These are phyloP conservation scores for Tenualosa thibaudeaui DNA, from an alignment of 2,797 vertebrate genomes.

Conservation along the genomic window DNA sequence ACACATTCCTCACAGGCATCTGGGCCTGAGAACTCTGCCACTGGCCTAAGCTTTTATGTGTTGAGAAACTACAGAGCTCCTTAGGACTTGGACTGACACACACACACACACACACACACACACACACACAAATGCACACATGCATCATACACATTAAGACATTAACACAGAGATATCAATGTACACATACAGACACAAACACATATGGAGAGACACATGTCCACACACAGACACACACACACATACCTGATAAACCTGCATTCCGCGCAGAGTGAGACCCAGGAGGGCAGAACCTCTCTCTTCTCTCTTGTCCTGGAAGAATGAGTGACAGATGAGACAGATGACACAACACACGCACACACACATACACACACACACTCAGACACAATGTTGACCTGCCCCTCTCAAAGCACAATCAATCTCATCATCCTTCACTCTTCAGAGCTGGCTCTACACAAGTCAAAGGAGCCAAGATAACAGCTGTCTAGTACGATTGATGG, in stretches of 20 bases:
- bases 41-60: not conserved
- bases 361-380: not conserved
- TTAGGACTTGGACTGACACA: slow-evolving; percentile 26
- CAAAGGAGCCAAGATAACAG: not conserved
- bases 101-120: slow-evolving; percentile 63
- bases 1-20: slow-evolving; percentile 65
- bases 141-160: slow-evolving; percentile 75
- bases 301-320: slow-evolving; percentile 86
- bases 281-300: slow-evolving; percentile 82
- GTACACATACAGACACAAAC: slow-evolving; percentile 36
- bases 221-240: slow-evolving; percentile 66
- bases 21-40: slow-evolving; percentile 21
- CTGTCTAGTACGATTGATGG: not conserved
- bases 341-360: not conserved
- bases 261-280: slow-evolving; percentile 87
- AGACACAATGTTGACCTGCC: not conserved
- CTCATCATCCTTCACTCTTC: not conserved
- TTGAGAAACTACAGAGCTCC: slow-evolving; percentile 34
- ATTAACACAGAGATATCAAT: not conserved
- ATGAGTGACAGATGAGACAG: slow-evolving; percentile 51
- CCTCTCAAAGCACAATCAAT: not conserved
- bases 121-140: slow-evolving; percentile 34
- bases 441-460: not conserved
- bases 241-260: slow-evolving; percentile 91
- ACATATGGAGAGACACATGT: slow-evolving; percentile 31